These are phyloP conservation scores for Aspidapion aeneum DNA, from an alignment of 2,888 invertebrate genomes.

Conservation along the genomic window DNA sequence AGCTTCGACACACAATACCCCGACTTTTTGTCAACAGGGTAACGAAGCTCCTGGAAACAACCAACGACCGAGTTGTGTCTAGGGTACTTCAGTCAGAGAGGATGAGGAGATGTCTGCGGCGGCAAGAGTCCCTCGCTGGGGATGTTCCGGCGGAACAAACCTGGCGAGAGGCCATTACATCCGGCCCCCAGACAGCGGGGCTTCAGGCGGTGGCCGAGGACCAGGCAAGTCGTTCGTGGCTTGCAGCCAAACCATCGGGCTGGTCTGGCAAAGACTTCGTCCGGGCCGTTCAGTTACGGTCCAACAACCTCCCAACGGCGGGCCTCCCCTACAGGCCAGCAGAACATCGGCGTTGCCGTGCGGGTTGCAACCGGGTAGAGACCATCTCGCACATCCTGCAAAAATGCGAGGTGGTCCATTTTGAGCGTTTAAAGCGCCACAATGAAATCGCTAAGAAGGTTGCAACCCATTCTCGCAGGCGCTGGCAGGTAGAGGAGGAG, in stretches of 20 bases:
- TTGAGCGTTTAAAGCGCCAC: not conserved
- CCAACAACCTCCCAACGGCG: conserved; percentile 27
- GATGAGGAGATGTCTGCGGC: not conserved
- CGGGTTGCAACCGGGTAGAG: not conserved
- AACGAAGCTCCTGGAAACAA: conserved; percentile 1
- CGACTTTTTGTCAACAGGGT: conserved; percentile 16
- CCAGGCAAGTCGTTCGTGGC: conserved; percentile 13
- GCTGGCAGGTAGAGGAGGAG: conserved; percentile 25
- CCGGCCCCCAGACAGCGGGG: conserved; percentile 18
- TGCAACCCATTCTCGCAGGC: not conserved
- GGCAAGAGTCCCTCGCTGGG: conserved; percentile 14
- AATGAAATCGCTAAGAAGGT: conserved; percentile 2
- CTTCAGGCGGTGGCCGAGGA: conserved; percentile 15
- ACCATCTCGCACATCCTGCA: conserved; percentile 2
- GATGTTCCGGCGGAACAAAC: conserved; percentile 8
- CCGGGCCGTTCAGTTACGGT: conserved; percentile 28
- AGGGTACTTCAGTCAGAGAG: conserved; percentile 15
- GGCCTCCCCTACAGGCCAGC: conserved; percentile 29
- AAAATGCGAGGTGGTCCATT: not conserved
- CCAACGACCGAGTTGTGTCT: conserved; percentile 14
- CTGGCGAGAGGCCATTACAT: conserved; percentile 14
- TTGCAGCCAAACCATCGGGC: conserved; percentile 17
- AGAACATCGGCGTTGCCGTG: conserved; percentile 2
- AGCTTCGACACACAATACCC: conserved; percentile 26
- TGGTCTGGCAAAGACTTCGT: conserved; percentile 33